phyloP scores from a whole-genome alignment of 2,888 invertebrate species.

The Nematopogon swammerdamellus region DNA sequence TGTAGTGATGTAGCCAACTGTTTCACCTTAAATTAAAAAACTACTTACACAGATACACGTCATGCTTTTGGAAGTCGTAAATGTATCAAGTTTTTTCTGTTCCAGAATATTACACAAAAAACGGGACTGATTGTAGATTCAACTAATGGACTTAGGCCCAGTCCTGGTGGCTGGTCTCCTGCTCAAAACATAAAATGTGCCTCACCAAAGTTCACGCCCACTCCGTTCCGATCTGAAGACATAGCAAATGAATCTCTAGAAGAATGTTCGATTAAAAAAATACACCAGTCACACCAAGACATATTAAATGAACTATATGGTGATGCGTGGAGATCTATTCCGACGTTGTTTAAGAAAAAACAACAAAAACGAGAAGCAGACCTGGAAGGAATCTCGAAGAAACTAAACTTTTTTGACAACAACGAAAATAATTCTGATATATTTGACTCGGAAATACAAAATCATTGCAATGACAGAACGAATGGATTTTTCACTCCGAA shows the following conservation, averaged over 20 bases:
- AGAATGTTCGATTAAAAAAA: conserved; percentile 37
- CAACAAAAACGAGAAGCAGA: conserved; percentile 22
- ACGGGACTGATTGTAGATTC: neutral
- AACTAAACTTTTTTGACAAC: conserved; percentile 30
- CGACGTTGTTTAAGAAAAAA: conserved; percentile 34
- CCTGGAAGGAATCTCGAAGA: conserved; percentile 27
- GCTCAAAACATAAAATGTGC: conserved; percentile 38
- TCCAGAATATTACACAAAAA: neutral
- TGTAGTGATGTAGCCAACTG: too few relatives aligned
- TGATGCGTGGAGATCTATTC: conserved; percentile 51
- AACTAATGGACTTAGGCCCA: neutral
- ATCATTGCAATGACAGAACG: neutral
- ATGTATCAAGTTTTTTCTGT: neutral
- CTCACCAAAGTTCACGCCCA: conserved; percentile 25
- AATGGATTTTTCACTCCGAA: neutral
- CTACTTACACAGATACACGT: too few relatives aligned
- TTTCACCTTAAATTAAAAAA: too few relatives aligned
- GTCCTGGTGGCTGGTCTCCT: conserved; percentile 33
- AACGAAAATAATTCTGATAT: conserved; percentile 32
- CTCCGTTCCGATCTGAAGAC: conserved; percentile 38
- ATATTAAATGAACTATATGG: conserved; percentile 52
- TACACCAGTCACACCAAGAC: conserved; percentile 38
- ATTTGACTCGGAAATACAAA: neutral
- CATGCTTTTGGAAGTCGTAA: too few relatives aligned
- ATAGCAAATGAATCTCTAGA: conserved; percentile 34